phyloP scores from a whole-genome alignment of 2,113 vertebrate species.

The Parus major region DNA sequence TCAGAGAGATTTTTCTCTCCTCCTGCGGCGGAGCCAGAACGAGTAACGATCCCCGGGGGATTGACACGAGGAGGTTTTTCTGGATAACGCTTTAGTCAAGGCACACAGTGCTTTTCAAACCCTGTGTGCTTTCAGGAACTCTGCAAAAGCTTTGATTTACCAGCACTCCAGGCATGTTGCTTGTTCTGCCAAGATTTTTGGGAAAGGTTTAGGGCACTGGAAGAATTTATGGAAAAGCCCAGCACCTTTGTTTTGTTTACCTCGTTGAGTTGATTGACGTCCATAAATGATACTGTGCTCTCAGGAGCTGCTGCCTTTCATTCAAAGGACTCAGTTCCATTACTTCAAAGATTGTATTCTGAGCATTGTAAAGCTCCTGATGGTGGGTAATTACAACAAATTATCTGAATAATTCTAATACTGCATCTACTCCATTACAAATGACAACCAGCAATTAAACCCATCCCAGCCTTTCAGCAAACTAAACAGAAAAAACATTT shows the following conservation, averaged over 20 bases:
- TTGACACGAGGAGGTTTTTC: neutral
- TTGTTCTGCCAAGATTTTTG: neutral
- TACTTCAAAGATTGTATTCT: neutral
- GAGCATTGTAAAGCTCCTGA: neutral
- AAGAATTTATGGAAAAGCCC: neutral
- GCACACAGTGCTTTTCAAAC: neutral
- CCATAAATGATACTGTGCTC: neutral
- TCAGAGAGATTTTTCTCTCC: neutral
- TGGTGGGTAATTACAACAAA: slow-evolving; percentile 24
- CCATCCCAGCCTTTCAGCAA: neutral
- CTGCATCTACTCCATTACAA: neutral
- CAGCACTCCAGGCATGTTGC: neutral
- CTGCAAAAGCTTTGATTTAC: neutral
- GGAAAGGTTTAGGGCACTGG: neutral
- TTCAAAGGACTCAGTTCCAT: neutral
- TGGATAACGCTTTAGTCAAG: neutral
- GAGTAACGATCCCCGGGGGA: neutral
- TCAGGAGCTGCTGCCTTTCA: neutral
- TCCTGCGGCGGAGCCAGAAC: neutral
- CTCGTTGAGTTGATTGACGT: neutral
- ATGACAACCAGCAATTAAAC: slow-evolving; percentile 53
- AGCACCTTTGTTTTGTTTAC: neutral
- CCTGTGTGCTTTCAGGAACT: accelerated
- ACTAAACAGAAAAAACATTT: neutral
- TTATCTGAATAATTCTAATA: slow-evolving; percentile 10